Evolutionary conservation across 2,888 invertebrate species (phyloP), one percentile per base, ranked within the genome.

Genomic region (Philopedon plagiatum): DNA sequence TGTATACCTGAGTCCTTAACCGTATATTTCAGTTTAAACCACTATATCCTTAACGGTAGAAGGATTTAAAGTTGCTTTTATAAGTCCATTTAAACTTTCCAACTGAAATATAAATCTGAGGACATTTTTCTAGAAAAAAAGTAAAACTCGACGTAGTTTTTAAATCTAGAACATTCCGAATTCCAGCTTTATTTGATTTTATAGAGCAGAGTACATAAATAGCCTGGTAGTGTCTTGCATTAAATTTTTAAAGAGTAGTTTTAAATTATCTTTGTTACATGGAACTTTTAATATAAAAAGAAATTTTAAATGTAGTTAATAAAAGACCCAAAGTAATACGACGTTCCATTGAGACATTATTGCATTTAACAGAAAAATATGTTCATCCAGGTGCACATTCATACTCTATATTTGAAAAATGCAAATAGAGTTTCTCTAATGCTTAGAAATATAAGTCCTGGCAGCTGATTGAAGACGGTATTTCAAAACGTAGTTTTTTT

Each of bases 381-480:
- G n/a, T n/a, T n/a, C n/a, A n/a, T n/a, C n/a, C n/a, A n/a, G n/a
- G n/a, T n/a, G n/a, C n/a, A n/a, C n/a, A n/a, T n/a, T n/a, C n/a
- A n/a, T n/a, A n/a, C n/a, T n/a, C n/a, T n/a, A n/a, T n/a, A n/a
- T n/a, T n/a, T n/a, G n/a, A n/a, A n/a, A n/a, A n/a, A n/a, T n/a
- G n/a, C n/a, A n/a, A n/a, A n/a, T n/a, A n/a, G n/a, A n/a, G n/a
- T n/a, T n/a, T n/a, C n/a, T n/a, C n/a, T n/a, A 29, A 54, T 29
- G 29, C 51, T 3, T 15, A 29, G 51, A 18, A 29, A 29, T 54
- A 29, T 54, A 29, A 26, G 15, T 54, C 51, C 5, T 54, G 51
- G 29, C 51, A 54, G 51, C 29, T 54, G 51, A 54, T 54, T 8
- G 51, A n/a, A 32, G 13, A 29, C 18, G n/a, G 29, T 54, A 29